These are phyloP conservation scores for Neelides sp. DNA, from an alignment of 1,140 invertebrate species.

Conservation along the genomic window DNA sequence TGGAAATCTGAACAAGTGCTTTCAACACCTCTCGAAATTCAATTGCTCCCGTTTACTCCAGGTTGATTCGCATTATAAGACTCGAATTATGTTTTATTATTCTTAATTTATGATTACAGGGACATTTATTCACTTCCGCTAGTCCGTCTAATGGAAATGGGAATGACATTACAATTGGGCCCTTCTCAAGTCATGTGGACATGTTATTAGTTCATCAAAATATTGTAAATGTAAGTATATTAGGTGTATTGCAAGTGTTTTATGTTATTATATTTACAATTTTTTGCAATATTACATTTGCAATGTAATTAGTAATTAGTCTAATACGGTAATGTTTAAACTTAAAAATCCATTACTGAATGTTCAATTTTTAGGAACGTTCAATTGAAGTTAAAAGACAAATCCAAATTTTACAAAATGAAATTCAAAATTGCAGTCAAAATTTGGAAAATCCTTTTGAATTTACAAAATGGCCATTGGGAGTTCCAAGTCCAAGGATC, in stretches of 20 bases:
- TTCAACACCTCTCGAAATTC: conserved; percentile 52
- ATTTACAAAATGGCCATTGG: conserved; percentile 56
- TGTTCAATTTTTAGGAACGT: too few species aligned
- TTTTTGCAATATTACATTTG: too few species aligned
- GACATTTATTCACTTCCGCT: conserved; percentile 5
- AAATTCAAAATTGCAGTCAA: conserved; percentile 36
- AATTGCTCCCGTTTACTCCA: conserved; percentile 45
- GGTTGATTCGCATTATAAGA: conserved; percentile 34
- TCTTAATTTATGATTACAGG: not conserved
- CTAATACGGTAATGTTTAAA: too few species aligned
- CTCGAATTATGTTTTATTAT: not conserved
- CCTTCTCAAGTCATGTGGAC: conserved; percentile 1
- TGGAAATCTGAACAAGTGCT: conserved; percentile 69
- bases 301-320: too few species aligned
- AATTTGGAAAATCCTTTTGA: conserved; percentile 32
- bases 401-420: conserved; percentile 35
- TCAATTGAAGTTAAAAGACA: conserved; percentile 27
- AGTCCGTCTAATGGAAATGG: not conserved
- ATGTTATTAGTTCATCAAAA: conserved; percentile 12
- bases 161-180: conserved; percentile 8
- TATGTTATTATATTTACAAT: too few species aligned
- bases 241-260: conserved; percentile 19
- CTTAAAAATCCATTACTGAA: too few species aligned
- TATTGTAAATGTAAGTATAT: conserved; percentile 24
- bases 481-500: conserved; percentile 52